Conservation (phyloP, 2,113 vertebrate genomes). For the Eleginops maclovinus region DNA sequence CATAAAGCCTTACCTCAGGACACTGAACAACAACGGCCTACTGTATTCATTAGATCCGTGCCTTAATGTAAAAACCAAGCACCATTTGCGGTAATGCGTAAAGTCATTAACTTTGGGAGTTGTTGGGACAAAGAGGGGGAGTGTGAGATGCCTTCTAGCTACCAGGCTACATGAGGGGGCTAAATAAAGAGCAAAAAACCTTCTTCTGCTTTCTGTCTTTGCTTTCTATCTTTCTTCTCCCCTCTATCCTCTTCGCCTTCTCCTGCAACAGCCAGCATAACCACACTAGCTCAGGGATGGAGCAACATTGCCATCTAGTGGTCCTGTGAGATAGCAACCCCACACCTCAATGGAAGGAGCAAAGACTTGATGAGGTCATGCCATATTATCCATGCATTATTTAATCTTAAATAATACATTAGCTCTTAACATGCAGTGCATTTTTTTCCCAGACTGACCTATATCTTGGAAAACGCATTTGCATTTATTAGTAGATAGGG, state of each 20-base stretch:
- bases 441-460: slow-evolving; percentile 62
- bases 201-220: slow-evolving; percentile 63
- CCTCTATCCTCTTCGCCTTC: slow-evolving; percentile 49
- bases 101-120: slow-evolving; percentile 85
- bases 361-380: slow-evolving; percentile 48
- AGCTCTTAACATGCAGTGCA: slow-evolving; percentile 54
- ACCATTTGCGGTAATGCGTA: slow-evolving; percentile 81
- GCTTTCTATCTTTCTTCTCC: slow-evolving; percentile 63
- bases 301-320: slow-evolving; percentile 84
- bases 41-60: slow-evolving; percentile 81
- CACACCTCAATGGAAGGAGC: not conserved
- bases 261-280: slow-evolving; percentile 31
- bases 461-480: slow-evolving; percentile 54
- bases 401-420: slow-evolving; percentile 72
- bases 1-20: slow-evolving; percentile 75
- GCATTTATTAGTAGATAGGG: slow-evolving; percentile 48
- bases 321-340: not conserved
- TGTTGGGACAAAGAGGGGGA: slow-evolving; percentile 78
- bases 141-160: slow-evolving; percentile 76
- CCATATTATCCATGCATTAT: slow-evolving; percentile 70
- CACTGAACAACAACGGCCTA: slow-evolving; percentile 67
- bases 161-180: slow-evolving; percentile 70
- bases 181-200: slow-evolving; percentile 68
- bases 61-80: slow-evolving; percentile 80
- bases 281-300: slow-evolving; percentile 38